Evolutionary conservation across 2,113 vertebrate species (phyloP).

Genomic region (Carassius gibelio): DNA sequence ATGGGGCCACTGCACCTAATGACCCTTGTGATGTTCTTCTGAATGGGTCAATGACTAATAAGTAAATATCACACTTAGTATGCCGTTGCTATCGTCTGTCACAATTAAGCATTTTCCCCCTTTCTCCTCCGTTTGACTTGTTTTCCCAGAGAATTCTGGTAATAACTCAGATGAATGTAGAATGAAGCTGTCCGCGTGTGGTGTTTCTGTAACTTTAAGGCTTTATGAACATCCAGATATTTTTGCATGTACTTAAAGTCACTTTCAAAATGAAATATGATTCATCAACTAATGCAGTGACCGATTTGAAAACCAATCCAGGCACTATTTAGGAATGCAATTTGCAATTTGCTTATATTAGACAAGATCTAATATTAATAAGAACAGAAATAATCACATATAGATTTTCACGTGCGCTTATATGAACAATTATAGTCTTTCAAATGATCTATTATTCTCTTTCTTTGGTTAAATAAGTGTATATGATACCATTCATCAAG

Average conservation of each 20-base stretch:
- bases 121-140: slow-evolving; percentile 12
- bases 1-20: slow-evolving; percentile 59
- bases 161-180: slow-evolving; percentile 10
- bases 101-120: slow-evolving; percentile 55
- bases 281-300: slow-evolving; percentile 21
- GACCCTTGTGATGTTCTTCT: slow-evolving; percentile 64
- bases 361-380: slow-evolving; percentile 55
- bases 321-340: not conserved
- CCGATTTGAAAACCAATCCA: not conserved
- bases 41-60: slow-evolving; percentile 64
- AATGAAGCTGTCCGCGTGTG: slow-evolving; percentile 12
- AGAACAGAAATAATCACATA: slow-evolving; percentile 33
- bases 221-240: not conserved
- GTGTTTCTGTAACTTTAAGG: not conserved
- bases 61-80: slow-evolving; percentile 62
- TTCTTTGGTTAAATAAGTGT: slow-evolving; percentile 76
- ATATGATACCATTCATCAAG: slow-evolving; percentile 79
- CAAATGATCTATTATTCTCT: slow-evolving; percentile 73
- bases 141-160: slow-evolving; percentile 20
- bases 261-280: slow-evolving; percentile 6
- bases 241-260: not conserved
- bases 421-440: slow-evolving; percentile 69
- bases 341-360: slow-evolving; percentile 39
- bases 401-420: slow-evolving; percentile 69
- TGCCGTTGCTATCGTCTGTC: slow-evolving; percentile 53